Conservation (phyloP, 2,797 vertebrate species). For the Apodemus agrarius region DNA sequence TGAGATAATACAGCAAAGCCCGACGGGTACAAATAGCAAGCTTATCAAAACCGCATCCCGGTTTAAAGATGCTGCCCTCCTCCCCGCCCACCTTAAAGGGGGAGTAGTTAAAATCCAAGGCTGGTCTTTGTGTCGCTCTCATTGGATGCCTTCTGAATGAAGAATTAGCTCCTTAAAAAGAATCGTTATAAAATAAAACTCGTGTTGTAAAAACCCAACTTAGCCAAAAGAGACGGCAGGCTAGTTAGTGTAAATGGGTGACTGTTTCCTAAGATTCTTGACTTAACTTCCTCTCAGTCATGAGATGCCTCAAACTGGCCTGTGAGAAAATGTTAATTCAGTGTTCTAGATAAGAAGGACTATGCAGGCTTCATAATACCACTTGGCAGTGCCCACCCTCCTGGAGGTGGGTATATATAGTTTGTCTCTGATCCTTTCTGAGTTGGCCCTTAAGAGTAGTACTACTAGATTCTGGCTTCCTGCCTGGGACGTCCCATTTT, state of each 20-base stretch:
- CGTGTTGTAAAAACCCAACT: background rate
- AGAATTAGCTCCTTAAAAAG: constrained; percentile 47
- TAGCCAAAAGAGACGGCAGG: background rate
- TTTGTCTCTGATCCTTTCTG: background rate
- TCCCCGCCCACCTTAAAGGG: constrained; percentile 20
- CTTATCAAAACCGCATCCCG: background rate
- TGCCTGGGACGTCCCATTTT: background rate
- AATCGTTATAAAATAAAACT: constrained; percentile 41
- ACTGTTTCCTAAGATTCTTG: background rate
- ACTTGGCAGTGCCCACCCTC: background rate
- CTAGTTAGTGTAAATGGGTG: background rate
- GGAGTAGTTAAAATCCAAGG: constrained; percentile 35
- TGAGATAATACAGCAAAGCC: background rate
- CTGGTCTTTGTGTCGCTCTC: background rate
- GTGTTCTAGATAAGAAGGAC: background rate
- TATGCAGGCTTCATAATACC: background rate
- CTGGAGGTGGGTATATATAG: too few species aligned
- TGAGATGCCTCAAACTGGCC: background rate
- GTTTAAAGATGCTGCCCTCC: constrained; percentile 21
- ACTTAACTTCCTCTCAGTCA: background rate
- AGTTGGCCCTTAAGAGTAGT: too few species aligned
- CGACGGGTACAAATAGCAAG: background rate
- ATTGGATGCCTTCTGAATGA: constrained; percentile 43
- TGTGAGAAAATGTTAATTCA: background rate
- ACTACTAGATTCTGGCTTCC: background rate